Conservation (phyloP, 2,113 vertebrate genomes). For the Lampris megalopsis region DNA sequence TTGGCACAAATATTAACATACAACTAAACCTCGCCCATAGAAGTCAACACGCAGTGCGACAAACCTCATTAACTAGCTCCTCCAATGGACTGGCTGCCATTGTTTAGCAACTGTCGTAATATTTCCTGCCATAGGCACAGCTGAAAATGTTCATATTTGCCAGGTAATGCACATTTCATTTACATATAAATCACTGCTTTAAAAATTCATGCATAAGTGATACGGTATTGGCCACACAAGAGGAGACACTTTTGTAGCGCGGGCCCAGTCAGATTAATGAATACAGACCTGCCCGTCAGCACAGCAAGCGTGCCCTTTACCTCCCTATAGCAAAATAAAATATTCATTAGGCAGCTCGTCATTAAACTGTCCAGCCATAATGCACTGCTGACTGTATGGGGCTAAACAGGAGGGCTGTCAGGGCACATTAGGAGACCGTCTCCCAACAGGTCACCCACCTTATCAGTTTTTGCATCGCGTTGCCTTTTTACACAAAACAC, state of each 20-base stretch:
- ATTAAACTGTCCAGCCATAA: conserved; percentile 13
- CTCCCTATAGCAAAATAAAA: conserved; percentile 21
- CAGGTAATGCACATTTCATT: conserved; percentile 25
- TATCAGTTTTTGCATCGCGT: neutral
- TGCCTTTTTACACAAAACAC: neutral
- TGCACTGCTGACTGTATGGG: conserved; percentile 9
- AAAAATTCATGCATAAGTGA: conserved; percentile 31
- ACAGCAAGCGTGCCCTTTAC: conserved; percentile 14
- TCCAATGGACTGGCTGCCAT: neutral
- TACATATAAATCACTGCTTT: conserved; percentile 29
- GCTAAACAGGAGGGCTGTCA: neutral
- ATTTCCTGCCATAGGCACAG: neutral
- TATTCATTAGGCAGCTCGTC: conserved; percentile 38
- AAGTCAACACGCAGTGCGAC: neutral
- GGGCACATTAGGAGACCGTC: neutral
- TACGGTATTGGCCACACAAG: conserved; percentile 18
- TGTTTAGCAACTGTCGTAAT: conserved; percentile 2
- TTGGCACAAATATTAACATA: neutral
- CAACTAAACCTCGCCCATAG: neutral
- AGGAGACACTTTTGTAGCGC: conserved; percentile 7
- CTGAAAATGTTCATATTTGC: neutral
- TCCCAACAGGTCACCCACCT: neutral
- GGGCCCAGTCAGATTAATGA: conserved; percentile 27
- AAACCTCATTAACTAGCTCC: neutral
- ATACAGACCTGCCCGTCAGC: conserved; percentile 3